Evolutionary conservation across 1,140 invertebrate species (phyloP), one percentile per base, ranked within the genome.

Genomic region (Homarus americanus): DNA sequence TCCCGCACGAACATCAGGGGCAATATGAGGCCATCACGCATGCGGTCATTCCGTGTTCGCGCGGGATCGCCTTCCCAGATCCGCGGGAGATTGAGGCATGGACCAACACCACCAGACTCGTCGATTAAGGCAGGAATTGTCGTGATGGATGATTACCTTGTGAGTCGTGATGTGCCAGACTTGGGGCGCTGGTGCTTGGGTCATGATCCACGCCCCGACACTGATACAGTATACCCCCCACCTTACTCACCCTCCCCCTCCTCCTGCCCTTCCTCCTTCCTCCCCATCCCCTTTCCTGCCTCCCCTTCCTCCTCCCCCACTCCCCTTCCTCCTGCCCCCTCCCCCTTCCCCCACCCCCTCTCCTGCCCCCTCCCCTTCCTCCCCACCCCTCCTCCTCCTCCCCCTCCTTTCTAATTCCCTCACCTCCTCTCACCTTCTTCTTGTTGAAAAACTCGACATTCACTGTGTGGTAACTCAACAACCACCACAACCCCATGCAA

Each of bases 51-150:
- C 38, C 41, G 75, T 78, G 75, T n/a, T 78, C 75, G 75, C 75
- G n/a, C 75, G 75, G 75, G 41, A 41, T 78, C 75, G 32, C 75
- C 36, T 41, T 78, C 75, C 41, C 75, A 78, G 75, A 78, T 78
- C 75, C 75, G 20, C 38, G 24, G 24, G 24, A 40, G 75, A 78
- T 78, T 78, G 73, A 76, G 73, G 15, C 40, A 38, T n/a, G 36
- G 15, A 12, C 38, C 20, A 78, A 28, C 24, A 38, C 75, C 20
- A 38, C 75, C n/a, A n/a, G 75, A 78, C 32, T 78, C 38, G 75
- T 41, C 75, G 75, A 78, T 41, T 36, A 41, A 24, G 75, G n/a
- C 12, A n/a, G 38, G 36, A 7, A 28, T 32, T 69, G 63, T 69
- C 63, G 63, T 69, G 63, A 32, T 69, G 1, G 63, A 28, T 69